These are phyloP conservation scores for Bruchidius siliquastri DNA, from an alignment of 2,888 invertebrate genomes.

Conservation along the genomic window DNA sequence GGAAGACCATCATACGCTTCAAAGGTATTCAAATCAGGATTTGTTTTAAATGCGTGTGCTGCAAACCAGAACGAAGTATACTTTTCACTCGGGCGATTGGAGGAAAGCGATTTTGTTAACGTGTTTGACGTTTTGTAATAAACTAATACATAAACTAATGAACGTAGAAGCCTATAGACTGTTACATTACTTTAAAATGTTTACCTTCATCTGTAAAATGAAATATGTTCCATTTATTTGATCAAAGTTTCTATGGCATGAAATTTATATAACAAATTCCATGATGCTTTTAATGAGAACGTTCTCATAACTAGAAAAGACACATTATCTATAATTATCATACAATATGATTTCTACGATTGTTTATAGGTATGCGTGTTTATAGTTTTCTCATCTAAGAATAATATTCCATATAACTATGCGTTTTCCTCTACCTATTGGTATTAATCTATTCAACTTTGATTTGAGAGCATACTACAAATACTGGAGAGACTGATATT, in stretches of 20 bases:
- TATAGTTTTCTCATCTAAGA: neutral
- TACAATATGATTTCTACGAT: neutral
- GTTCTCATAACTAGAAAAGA: neutral
- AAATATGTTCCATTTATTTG: neutral
- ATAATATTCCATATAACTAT: neutral
- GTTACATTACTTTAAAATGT: no score
- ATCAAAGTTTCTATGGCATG: neutral
- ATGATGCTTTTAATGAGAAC: neutral
- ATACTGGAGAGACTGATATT: no score
- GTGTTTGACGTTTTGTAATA: no score
- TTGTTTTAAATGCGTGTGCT: neutral
- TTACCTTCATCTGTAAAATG: no score
- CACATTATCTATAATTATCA: neutral
- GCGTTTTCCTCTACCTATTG: neutral
- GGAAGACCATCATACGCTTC: neutral
- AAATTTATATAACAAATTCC: neutral
- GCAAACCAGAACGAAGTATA: no score
- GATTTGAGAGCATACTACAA: no score
- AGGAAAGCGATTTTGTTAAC: no score
- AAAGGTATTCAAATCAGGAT: neutral
- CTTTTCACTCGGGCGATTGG: no score
- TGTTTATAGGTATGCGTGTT: neutral
- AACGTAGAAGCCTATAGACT: no score
- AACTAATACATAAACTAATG: no score
- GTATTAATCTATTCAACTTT: no score